Evolutionary conservation across 1,140 invertebrate species (phyloP).

Genomic region (Solen grandis): DNA sequence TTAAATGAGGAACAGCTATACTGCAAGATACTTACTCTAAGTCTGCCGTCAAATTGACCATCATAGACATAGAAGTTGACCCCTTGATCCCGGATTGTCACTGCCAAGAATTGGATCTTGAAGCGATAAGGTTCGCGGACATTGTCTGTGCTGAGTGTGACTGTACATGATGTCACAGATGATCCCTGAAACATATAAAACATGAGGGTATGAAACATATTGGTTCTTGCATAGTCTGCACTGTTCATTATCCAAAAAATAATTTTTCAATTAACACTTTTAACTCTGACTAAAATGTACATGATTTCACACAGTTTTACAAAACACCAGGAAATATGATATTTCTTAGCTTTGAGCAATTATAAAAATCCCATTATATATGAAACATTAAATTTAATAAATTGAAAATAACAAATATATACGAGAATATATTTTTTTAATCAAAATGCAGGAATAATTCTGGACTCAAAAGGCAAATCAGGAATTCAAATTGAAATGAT

Average conservation of each 20-base stretch:
- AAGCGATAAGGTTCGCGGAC: constrained; percentile 32
- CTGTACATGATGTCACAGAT: constrained; percentile 38
- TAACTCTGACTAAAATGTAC: too few species aligned
- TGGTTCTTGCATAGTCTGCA: not conserved
- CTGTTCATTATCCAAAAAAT: not conserved
- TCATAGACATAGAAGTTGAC: constrained; percentile 45
- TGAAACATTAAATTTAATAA: not conserved
- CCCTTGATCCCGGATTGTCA: not conserved
- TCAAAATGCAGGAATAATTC: not conserved
- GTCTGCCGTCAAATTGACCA: constrained; percentile 25
- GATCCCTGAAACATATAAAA: constrained; percentile 11
- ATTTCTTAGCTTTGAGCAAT: not conserved
- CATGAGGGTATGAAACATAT: not conserved
- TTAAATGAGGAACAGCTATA: too few species aligned
- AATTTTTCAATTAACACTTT: not conserved
- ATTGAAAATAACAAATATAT: not conserved
- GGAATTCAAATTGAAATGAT: not conserved
- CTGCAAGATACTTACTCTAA: constrained; percentile 35
- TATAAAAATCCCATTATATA: not conserved
- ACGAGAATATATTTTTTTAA: not conserved
- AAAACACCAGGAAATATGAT: not conserved
- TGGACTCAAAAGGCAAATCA: not conserved
- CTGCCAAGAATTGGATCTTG: constrained; percentile 32
- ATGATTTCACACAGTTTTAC: not conserved
- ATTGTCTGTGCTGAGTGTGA: constrained; percentile 36